Evolutionary conservation across 1,140 invertebrate genomes (phyloP), one percentile per base, ranked within the genome.

Genomic region (Apis cerana): DNA sequence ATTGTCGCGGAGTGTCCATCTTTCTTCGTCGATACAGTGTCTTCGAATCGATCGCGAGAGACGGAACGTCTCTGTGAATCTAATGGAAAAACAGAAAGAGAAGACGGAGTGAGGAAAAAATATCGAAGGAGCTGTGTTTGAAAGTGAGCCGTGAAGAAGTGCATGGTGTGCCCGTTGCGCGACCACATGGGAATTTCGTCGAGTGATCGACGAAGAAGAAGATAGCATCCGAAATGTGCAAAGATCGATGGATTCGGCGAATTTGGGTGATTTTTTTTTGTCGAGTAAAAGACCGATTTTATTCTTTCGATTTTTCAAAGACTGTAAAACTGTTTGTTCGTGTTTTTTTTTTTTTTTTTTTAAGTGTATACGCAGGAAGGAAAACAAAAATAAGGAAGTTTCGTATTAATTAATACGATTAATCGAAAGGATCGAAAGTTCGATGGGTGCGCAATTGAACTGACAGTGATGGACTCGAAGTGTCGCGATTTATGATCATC

Each of bases 121-220:
- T 48, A 84, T 76, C 33, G 58, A 50, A 27, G 27, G 84, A 75
- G 50, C 65, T 70, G 85, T 88, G 85, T 75, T 88, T 74, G 65
- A 75, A 80, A 86, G 86, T 88, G 86, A 58, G 54, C 83, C 78
- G 82, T 48, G 80, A 1, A 58, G 52, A 74, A 87, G 85, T 88
- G 85, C 62, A 58, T 84, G 62, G 56, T 84, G 82, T 68, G 70
- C 80, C 69, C 59, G 56, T 67, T 56, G 56, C 52, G 59, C 76
- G 54, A 21, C 75, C 75, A 82, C 65, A 87, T 74, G 81, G 78
- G 80, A 80, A 75, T 69, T 48, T 82, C 62, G 81, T 75, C 70
- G 75, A 72, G 43, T 65, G 70, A 69, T 50, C 56, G n/a, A 17
- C 4, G 52, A 62, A n/a, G 54, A n/a, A 48, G 12, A 33, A 68